Base-by-base conservation (phyloP, 1,140 invertebrate genomes). In the Drosophila tristis region DNA sequence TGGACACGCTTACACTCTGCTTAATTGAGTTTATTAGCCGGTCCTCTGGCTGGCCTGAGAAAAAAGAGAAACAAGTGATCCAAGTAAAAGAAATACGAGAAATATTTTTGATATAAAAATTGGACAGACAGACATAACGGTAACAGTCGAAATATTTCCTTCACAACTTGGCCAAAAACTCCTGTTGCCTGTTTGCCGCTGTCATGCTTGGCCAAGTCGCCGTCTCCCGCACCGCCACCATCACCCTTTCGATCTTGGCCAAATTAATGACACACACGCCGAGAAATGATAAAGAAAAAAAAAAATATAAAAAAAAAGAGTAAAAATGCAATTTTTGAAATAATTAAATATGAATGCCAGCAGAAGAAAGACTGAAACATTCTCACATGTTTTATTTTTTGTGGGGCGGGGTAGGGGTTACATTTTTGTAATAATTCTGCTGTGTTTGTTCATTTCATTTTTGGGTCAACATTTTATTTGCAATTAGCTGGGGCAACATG, bases 11-110 rank as follows among this genome's bases (percentile, higher is more conserved):
- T 71, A 71, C 65, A 70, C 47, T 76, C 59, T 44, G 85, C 73
- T 89, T 89, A 89, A 89, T 89, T 89, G 84, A 89, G 85, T 82
- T 89, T 82, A 89, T 89, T 89, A 89, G 77, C 62, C 56, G 42
- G 57, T 47, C 15, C 48, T 23, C 62, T 54, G 35, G 49, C 55
- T 63, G 63, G 62, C 68, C 58, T 64, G 71, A 64, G 31, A 60
- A 70, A 44, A 62, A 42, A 11, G 15, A 16, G 6, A 13, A 9
- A 31, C 2, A 31, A 31, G 3, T 31, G 7, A 49, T 59, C 45
- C 26, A 57, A 65, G 68, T 68, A 77, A 80, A 75, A 64, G 35
- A 39, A 39, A 39, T 39, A 39, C 60, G 29, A 65, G 73, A 75
- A 77, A 80, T 82, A 61, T 61, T 77, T 80, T 77, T 68, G 79